Base-by-base conservation (phyloP, 2,888 invertebrate genomes). In the Hypselothyrea guttata region DNA sequence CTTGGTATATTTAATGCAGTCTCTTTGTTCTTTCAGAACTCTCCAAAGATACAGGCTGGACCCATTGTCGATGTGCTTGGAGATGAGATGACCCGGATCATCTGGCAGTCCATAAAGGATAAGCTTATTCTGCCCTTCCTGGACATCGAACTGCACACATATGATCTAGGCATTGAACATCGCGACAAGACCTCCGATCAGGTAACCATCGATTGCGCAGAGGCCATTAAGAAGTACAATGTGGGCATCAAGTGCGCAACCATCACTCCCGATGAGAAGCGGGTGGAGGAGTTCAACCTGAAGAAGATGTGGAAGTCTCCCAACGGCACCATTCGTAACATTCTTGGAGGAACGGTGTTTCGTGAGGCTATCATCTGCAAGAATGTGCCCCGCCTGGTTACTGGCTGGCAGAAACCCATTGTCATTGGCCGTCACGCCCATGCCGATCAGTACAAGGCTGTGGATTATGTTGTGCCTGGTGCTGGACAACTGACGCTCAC, bases 181-280 rank as follows among this genome's bases (percentile, higher is more conserved):
- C 93, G 99, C 62, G 98, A 99, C 89, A 93, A 94, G 77, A 99
- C 99, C 45, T 92, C 96, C 59, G 99, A 99, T 88, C 94, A 97
- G 91, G 98, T 99, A 1, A 99, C 99, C 0, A 92, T 98, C 68
- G 99, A 99, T 75, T 98, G 98, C 90, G 99, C 99, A 5, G 94
- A 98, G 89, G 99, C 99, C 9, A 93, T 99, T 54, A 96, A 97
- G 89, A 97, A 97, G 88, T 98, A 98, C 91, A 98, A 97, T 90
- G 99, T 99, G 46, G 99, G 99, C 35, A 97, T 99, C 73, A 99
- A 99, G 90, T 99, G 99, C 91, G 99, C 99, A 16, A 97, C 99
- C 1, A 99, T 99, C 71, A 99, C 99, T 0, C 98, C 99, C 1
- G 99, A 99, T 90, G 99, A 99, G 90, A 95, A 96, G 31, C 92